Evolutionary conservation across 2,888 invertebrate species (phyloP), one percentile per base, ranked within the genome.

Genomic region (Fragum fragum): DNA sequence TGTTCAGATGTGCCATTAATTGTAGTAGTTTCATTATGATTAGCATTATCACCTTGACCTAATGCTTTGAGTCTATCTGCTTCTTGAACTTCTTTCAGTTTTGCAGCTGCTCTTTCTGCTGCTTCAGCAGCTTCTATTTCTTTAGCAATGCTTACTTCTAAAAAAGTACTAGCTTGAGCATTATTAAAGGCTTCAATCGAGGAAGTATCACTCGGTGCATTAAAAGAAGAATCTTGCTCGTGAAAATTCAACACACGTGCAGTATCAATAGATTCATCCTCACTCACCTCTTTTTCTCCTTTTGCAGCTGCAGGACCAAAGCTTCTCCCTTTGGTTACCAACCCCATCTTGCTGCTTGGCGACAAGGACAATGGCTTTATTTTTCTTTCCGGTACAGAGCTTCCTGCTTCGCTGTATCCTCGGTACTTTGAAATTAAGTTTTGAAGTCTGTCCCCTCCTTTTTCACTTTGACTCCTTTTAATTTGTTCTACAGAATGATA

Each of bases 401-500:
- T 76, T 28, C 86, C 81, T 18, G 75, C 77, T 47, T 88, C 89
- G 53, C 90, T 89, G 78, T 92, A 90, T 53, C 90, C 91, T 26
- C 91, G 86, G 68, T 92, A 92, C 73, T 92, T 92, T 21, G 91
- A 91, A 47, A 92, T 91, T 16, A 92, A 81, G 29, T 87, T 90
- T 73, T 92, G 91, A 9, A 92, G 83, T 26, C 91, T 76, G 73
- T 89, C 90, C 6, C 89, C 86, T 42, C 90, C 90, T 66, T 87
- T 89, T 53, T 89, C 89, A 73, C 88, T 89, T 26, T 84, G 86
- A 23, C 81, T 85, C 28, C 87, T 26, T 32, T 86, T 82, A 5
- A 86, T 81, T 83, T 88, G 86, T 75, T 88, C 88, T 88, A 74
- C 1, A 80, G 72, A 26, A 63, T 16, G 14, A 3, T 11, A 32